These are phyloP conservation scores for Dreissena polymorpha DNA, from an alignment of 1,140 invertebrate species.

Conservation along the genomic window DNA sequence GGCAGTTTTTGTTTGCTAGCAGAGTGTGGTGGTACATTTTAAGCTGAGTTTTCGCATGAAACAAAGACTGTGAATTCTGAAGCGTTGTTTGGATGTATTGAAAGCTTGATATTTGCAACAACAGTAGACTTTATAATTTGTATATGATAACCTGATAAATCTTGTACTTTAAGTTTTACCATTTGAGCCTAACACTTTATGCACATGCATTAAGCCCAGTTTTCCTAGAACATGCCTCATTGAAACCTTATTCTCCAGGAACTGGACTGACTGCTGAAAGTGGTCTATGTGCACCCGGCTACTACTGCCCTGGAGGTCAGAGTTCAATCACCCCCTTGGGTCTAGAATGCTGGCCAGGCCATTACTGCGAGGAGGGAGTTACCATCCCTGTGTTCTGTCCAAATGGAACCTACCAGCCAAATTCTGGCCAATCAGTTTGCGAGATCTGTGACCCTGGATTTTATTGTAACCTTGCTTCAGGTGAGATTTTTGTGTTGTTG, in stretches of 20 bases:
- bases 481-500: conserved; percentile 52
- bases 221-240: too few relatives aligned
- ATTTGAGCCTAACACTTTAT: too few relatives aligned
- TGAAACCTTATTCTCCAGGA: conserved; percentile 55
- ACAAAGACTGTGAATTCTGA: too few relatives aligned
- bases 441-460: conserved; percentile 72
- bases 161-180: too few relatives aligned
- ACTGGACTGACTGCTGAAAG: conserved; percentile 64
- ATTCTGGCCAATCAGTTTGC: conserved; percentile 65
- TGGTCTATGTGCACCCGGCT: conserved; percentile 71
- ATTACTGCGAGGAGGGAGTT: conserved; percentile 71
- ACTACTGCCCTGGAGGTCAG: conserved; percentile 77
- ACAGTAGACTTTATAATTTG: too few relatives aligned
- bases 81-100: too few relatives aligned
- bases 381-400: conserved; percentile 66
- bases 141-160: too few relatives aligned
- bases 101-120: too few relatives aligned
- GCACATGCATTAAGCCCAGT: too few relatives aligned
- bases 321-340: conserved; percentile 67
- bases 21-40: too few relatives aligned
- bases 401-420: conserved; percentile 75
- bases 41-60: too few relatives aligned
- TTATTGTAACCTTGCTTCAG: conserved; percentile 70
- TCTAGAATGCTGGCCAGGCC: conserved; percentile 70
- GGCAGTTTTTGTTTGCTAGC: too few relatives aligned